Conservation (phyloP, 2,113 vertebrate species). For the Menidia beryllina region DNA sequence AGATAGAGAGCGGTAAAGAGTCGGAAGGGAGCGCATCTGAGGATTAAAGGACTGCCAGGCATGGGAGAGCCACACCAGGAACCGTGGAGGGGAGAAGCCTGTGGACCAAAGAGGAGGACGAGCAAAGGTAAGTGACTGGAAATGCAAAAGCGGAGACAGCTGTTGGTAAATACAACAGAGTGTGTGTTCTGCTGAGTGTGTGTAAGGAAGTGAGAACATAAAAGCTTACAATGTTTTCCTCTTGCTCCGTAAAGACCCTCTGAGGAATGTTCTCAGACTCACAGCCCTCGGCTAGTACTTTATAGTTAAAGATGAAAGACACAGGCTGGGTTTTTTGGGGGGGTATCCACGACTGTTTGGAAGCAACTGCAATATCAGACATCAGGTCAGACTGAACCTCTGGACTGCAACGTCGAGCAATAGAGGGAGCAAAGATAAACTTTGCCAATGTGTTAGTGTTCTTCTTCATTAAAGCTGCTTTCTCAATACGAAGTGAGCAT, state of each 20-base stretch:
- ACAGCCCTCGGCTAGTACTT: slow-evolving; percentile 26
- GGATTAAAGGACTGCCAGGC: slow-evolving; percentile 67
- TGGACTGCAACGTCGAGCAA: slow-evolving; percentile 7
- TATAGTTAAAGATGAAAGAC: slow-evolving; percentile 54
- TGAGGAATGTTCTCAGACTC: slow-evolving; percentile 15
- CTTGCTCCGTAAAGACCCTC: slow-evolving; percentile 18
- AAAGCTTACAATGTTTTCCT: slow-evolving; percentile 25
- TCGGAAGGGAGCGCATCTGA: slow-evolving; percentile 45
- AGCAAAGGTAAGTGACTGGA: slow-evolving; percentile 58
- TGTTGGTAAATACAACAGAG: slow-evolving; percentile 26
- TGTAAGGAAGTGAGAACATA: slow-evolving; percentile 3
- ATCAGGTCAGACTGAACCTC: slow-evolving; percentile 25
- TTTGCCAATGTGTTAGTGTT: slow-evolving; percentile 9
- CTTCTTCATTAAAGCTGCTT: neutral
- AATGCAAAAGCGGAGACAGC: slow-evolving; percentile 13
- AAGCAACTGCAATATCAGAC: slow-evolving; percentile 3
- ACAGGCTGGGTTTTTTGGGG: neutral
- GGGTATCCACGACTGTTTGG: slow-evolving; percentile 16
- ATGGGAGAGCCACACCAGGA: slow-evolving; percentile 27
- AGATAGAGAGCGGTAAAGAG: slow-evolving; percentile 59
- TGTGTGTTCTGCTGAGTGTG: slow-evolving; percentile 32
- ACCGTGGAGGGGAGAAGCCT: slow-evolving; percentile 35
- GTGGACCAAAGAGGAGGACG: slow-evolving; percentile 37
- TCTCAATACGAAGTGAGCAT: neutral
- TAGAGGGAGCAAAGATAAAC: neutral